Percentiles rank a stretch among this genome's conserved stretches.
Evolutionary conservation across 1,140 invertebrate genomes (phyloP).

Genomic region (Megalonaias nervosa): DNA sequence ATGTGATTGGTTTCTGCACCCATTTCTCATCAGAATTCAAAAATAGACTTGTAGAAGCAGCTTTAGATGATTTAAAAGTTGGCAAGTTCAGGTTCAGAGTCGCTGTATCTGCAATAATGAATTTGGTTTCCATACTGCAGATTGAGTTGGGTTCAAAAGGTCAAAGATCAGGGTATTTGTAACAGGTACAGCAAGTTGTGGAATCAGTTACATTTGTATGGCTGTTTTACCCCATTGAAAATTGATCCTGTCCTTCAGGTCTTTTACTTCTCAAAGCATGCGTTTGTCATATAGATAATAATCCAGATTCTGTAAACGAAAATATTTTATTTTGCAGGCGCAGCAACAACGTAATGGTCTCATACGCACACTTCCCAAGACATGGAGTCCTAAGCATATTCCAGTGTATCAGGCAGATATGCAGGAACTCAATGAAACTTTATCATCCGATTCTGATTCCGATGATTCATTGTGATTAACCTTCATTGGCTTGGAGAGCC

Average conservation of each 20-base stretch:
- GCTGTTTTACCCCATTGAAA: neutral
- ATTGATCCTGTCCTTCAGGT: neutral
- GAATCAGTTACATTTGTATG: neutral
- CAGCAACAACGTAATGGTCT: constrained; percentile 40
- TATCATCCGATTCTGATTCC: constrained; percentile 51
- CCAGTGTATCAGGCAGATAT: constrained; percentile 47
- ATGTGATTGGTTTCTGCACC: too few relatives aligned
- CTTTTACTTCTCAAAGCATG: neutral
- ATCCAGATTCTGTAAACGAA: constrained; percentile 7
- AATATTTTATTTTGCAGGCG: constrained; percentile 15
- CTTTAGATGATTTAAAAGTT: too few relatives aligned
- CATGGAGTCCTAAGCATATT: constrained; percentile 59
- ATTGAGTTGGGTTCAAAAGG: too few relatives aligned
- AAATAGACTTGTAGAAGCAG: too few relatives aligned
- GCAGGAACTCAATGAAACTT: constrained; percentile 55
- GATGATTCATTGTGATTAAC: constrained; percentile 26
- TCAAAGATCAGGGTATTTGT: too few relatives aligned
- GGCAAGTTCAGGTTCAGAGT: too few relatives aligned
- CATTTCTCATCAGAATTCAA: too few relatives aligned
- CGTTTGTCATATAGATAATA: constrained; percentile 21
- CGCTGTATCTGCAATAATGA: too few relatives aligned
- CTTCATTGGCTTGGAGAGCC: too few relatives aligned
- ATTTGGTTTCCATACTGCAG: too few relatives aligned
- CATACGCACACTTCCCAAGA: constrained; percentile 38
- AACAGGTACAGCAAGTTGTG: too few relatives aligned